Conservation (phyloP, 2,113 vertebrate genomes). For the Amphiprion ocellaris region DNA sequence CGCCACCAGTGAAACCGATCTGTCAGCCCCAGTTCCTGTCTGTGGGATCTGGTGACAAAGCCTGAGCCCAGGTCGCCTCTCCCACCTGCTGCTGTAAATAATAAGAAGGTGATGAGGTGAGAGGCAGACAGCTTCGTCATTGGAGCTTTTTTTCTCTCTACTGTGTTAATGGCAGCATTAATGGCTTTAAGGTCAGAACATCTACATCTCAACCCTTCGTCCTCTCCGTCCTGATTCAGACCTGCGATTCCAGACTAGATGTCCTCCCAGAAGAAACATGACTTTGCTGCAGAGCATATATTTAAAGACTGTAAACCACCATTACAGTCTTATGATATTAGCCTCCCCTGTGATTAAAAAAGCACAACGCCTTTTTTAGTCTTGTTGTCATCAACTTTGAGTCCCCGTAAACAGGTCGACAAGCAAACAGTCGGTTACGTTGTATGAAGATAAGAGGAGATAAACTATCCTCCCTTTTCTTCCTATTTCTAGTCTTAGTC, state of each 20-base stretch:
- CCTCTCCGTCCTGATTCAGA: slow-evolving; percentile 11
- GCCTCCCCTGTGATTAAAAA: slow-evolving; percentile 57
- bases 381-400: slow-evolving; percentile 7
- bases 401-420: slow-evolving; percentile 45
- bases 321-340: slow-evolving; percentile 64
- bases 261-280: slow-evolving; percentile 32
- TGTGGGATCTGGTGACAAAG: slow-evolving; percentile 69
- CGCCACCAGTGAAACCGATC: slow-evolving; percentile 63
- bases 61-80: slow-evolving; percentile 26
- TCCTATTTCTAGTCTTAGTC: not conserved
- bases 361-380: slow-evolving; percentile 43
- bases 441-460: not conserved
- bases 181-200: not conserved
- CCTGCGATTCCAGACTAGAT: slow-evolving; percentile 14
- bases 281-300: slow-evolving; percentile 44
- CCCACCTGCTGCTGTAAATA: slow-evolving; percentile 64
- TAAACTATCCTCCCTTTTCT: not conserved
- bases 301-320: slow-evolving; percentile 52
- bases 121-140: not conserved
- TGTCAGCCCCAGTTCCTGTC: slow-evolving; percentile 66
- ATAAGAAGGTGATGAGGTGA: slow-evolving; percentile 44
- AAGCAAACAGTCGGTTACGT: slow-evolving; percentile 5
- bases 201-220: not conserved
- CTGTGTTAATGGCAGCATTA: not conserved
- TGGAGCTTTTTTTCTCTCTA: slow-evolving; percentile 13